These are phyloP conservation scores for Xiphydria camelus DNA, from an alignment of 2,888 invertebrate species.

Conservation along the genomic window DNA sequence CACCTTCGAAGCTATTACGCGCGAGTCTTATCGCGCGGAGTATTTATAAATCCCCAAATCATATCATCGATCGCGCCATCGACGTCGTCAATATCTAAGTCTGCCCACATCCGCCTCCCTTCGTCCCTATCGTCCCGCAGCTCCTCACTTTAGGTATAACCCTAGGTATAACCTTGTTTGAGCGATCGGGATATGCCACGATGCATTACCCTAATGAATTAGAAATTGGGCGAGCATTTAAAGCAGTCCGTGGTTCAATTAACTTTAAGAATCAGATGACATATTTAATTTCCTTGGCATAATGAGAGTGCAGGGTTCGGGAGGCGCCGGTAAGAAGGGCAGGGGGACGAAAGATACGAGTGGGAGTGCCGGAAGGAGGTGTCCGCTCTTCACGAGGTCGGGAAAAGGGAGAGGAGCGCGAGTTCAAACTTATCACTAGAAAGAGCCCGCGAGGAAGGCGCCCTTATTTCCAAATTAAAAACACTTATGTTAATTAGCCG, in stretches of 20 bases:
- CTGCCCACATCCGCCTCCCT: too few relatives aligned
- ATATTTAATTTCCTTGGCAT: constrained; percentile 54
- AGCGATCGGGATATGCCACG: constrained; percentile 11
- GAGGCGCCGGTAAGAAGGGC: constrained; percentile 30
- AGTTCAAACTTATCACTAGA: constrained; percentile 39
- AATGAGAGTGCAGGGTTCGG: constrained; percentile 49
- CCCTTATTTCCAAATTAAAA: constrained; percentile 32
- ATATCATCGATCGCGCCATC: too few relatives aligned
- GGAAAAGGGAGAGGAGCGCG: constrained; percentile 20
- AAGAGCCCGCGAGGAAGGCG: constrained; percentile 22
- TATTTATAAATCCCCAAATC: too few relatives aligned
- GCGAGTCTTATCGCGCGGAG: too few relatives aligned
- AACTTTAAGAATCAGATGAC: constrained; percentile 49
- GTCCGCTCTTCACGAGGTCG: constrained; percentile 5
- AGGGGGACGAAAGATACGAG: constrained; percentile 38
- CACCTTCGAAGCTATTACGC: too few relatives aligned
- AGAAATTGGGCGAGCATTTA: constrained; percentile 35
- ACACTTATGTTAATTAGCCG: constrained; percentile 25
- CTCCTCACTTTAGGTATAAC: too few relatives aligned
- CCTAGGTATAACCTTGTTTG: too few relatives aligned
- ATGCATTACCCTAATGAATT: constrained; percentile 41
- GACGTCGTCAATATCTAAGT: too few relatives aligned
- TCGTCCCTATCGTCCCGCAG: too few relatives aligned
- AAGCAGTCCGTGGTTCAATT: constrained; percentile 38
- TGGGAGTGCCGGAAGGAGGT: constrained; percentile 34